phyloP scores from a whole-genome alignment of 2,888 invertebrate species.

The Sthenelais limicola region DNA sequence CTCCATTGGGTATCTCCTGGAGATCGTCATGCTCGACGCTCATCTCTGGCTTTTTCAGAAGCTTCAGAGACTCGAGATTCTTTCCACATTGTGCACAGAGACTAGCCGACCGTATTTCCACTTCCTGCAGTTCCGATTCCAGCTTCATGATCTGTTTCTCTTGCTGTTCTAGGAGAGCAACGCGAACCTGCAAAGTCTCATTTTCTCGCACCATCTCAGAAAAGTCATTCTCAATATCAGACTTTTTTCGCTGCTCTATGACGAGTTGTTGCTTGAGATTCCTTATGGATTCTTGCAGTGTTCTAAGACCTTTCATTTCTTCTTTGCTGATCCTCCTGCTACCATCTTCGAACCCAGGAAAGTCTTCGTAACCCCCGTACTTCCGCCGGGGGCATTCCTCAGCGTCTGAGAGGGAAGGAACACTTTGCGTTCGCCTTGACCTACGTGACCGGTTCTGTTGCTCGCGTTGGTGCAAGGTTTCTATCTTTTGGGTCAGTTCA shows the following conservation, averaged over 20 bases:
- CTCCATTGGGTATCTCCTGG: slow-evolving; percentile 61
- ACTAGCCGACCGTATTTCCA: slow-evolving; percentile 54
- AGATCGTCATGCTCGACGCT: slow-evolving; percentile 66
- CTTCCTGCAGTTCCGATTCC: slow-evolving; percentile 57
- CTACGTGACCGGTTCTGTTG: slow-evolving; percentile 55
- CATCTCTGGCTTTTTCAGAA: slow-evolving; percentile 49
- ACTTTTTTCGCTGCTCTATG: slow-evolving; percentile 61
- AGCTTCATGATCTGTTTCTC: slow-evolving; percentile 43
- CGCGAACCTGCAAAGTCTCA: slow-evolving; percentile 55
- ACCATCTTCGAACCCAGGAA: slow-evolving; percentile 59
- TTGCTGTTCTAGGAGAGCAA: slow-evolving; percentile 44
- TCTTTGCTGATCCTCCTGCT: slow-evolving; percentile 50
- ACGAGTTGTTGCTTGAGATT: slow-evolving; percentile 61
- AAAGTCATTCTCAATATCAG: slow-evolving; percentile 61
- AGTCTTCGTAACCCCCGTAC: slow-evolving; percentile 50
- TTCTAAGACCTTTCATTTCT: slow-evolving; percentile 56
- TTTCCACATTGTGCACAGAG: slow-evolving; percentile 56
- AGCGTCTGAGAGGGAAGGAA: slow-evolving; percentile 47
- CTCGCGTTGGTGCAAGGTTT: slow-evolving; percentile 76
- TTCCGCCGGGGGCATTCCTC: slow-evolving; percentile 72
- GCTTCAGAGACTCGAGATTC: slow-evolving; percentile 23
- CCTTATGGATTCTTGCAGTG: slow-evolving; percentile 63
- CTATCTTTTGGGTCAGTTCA: slow-evolving; percentile 85
- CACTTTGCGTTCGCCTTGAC: slow-evolving; percentile 54
- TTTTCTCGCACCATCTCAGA: slow-evolving; percentile 62